These are phyloP conservation scores for Cladorhizidae sp. DNA, from an alignment of 37 sponge, comb jelly and placozoan species.

Conservation along the genomic window DNA sequence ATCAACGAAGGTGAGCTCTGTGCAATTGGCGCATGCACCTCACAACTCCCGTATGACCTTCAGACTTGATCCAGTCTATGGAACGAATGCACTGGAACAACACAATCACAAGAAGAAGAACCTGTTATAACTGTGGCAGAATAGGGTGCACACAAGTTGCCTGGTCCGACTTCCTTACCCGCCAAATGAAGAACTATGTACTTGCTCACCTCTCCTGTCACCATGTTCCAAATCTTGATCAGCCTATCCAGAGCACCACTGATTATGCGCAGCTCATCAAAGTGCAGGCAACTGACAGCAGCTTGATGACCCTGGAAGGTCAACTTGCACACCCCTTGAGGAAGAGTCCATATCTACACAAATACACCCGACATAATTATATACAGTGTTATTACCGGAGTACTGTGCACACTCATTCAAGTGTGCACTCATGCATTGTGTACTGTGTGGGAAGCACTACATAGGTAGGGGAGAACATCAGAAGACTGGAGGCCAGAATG, in stretches of 20 bases:
- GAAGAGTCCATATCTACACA: conserved; percentile 83
- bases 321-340: conserved; percentile 68
- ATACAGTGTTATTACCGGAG: no score
- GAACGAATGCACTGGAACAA: conserved; percentile 82
- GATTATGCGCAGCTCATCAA: conserved; percentile 87
- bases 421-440: no score
- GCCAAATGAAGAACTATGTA: background rate
- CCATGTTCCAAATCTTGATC: conserved; percentile 94
- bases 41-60: conserved; percentile 97
- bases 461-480: no score
- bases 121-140: background rate
- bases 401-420: no score
- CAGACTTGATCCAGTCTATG: conserved; percentile 96
- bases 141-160: background rate
- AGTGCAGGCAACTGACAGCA: conserved; percentile 95
- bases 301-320: conserved; percentile 95
- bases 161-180: background rate
- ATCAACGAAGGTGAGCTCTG: no score
- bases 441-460: no score
- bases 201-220: conserved; percentile 67
- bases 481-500: no score
- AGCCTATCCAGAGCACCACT: conserved; percentile 93
- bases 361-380: background rate
- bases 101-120: background rate
- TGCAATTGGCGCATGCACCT: conserved; percentile 29